These are phyloP conservation scores for Agonopterix alstromeriana DNA, from an alignment of 2,888 invertebrate genomes.

Conservation along the genomic window DNA sequence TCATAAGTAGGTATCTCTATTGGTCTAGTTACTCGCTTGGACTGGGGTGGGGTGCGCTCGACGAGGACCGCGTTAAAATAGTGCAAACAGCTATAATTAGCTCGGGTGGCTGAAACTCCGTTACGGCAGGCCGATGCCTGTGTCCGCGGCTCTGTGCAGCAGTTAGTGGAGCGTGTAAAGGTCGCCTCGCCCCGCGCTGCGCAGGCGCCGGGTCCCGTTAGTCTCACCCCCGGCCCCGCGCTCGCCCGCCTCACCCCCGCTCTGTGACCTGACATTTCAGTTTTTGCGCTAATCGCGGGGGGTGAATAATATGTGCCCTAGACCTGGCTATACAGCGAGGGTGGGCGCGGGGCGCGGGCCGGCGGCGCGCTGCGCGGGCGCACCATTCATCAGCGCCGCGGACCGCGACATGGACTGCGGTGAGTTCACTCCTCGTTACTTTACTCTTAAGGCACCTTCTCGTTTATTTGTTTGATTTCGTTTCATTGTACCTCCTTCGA, in stretches of 20 bases:
- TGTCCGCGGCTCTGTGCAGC: constrained; percentile 2
- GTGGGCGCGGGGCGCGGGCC: constrained; percentile 11
- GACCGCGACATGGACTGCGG: constrained; percentile 38
- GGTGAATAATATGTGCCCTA: constrained; percentile 13
- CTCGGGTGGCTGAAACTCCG: not conserved
- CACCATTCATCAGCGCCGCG: constrained; percentile 22
- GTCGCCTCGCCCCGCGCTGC: constrained; percentile 5
- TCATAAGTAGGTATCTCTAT: too few species aligned
- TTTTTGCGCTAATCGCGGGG: constrained; percentile 27
- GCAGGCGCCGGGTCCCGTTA: constrained; percentile 28
- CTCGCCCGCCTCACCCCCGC: constrained; percentile 7
- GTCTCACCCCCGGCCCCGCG: not conserved
- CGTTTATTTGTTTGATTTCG: too few species aligned
- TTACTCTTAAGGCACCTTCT: not conserved
- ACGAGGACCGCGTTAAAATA: too few species aligned
- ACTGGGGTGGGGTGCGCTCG: too few species aligned
- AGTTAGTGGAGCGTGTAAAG: constrained; percentile 1
- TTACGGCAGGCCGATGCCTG: constrained; percentile 1
- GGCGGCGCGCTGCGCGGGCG: constrained; percentile 15
- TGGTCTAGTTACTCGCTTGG: too few species aligned
- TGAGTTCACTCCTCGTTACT: constrained; percentile 25
- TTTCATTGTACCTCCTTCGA: too few species aligned
- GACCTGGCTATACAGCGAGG: constrained; percentile 3
- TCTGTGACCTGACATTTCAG: constrained; percentile 48
- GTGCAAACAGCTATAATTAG: not conserved